Base-by-base conservation (phyloP, 2,888 invertebrate species). In the Junonia oenone region DNA sequence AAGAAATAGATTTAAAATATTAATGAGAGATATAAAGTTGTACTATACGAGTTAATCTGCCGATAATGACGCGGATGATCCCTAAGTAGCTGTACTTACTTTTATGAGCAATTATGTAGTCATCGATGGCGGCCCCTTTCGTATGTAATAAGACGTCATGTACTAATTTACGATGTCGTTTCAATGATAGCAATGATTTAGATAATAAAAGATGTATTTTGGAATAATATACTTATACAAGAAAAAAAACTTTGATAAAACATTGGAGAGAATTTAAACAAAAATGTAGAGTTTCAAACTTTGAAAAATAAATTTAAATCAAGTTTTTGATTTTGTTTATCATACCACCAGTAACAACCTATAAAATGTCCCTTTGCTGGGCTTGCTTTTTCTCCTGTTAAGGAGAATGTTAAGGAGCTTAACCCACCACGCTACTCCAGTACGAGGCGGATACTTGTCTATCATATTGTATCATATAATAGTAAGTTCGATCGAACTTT, bases 81-180 rank as follows among this genome's bases (percentile, higher is more conserved):
- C 19, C 27, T 51, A 47, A 56, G 19, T 40, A 38, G 45, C 49
- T 14, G 14, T 46, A 40, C 40, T 58, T 45, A 43, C 40, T 51
- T 45, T 53, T 52, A 56, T 48, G 43, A 31, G 35, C 14, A 43
- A 50, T 56, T 40, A 54, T 8, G 15, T 11, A 50, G 29, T 50
- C 45, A 54, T 47, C 50, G 49, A 47, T 45, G 57, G 29, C 57
- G 54, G 57, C 14, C 6, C n/a, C 19, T 54, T 47, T 54, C n/a
- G 29, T 33, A 22, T 13, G 33, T 47, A 38, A 53, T 40, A 40
- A 40, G 31, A 13, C 38, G 31, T 40, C 26, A 26, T 37, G 29
- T 8, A 19, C 19, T 19, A 40, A 22, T 40, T 54, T 40, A 43
- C 22, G 15, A 48, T 48, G 31, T 40, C 22, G 19, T 17, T 47